Evolutionary conservation across 2,888 invertebrate species (phyloP), one percentile per base, ranked within the genome.

Genomic region (Agrenia bidenticulata): DNA sequence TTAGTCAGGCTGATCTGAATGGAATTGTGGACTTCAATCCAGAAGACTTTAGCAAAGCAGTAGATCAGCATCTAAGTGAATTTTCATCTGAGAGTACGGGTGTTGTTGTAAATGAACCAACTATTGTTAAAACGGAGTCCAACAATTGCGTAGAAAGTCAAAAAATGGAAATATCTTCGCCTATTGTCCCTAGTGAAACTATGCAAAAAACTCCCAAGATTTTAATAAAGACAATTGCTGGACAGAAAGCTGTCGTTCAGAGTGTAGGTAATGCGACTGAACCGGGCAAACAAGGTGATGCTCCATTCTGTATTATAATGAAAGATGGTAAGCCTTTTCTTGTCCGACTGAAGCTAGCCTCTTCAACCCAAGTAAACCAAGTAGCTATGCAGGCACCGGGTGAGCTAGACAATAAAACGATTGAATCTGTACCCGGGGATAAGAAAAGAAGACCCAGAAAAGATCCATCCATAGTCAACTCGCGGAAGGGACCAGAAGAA

Each of bases 11-110:
- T 0, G 73, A 74, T 24, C 49, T 74, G 17, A 62, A 53, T 19
- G 64, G 68, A 7, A 64, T 64, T 32, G 63, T 70, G 41, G 72
- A 75, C 21, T 71, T 76, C 27, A 72, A 74, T 63, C 66, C 73
- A n/a, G 76, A 76, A 24, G 66, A 68, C 27, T 70, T 76, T 45
- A 63, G 62, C 21, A 61, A 65, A 57, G 63, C 67, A 19, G 70
- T 70, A 27, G 75, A 73, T 27, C 63, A 72, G 53, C 70, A 67
- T 60, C 55, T 70, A 7, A 62, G 49, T 59, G 71, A 69, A 32
- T 32, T 7, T 32, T 32, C 32, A 4, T 7, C 11, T 32, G n/a
- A 17, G 15, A 21, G n/a, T 5, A 15, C 45, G 5, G 45, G 32
- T 55, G 24, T 37, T 23, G 4, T 53, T 24, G 27, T 55, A 39